A percentile compares a stretch with the other conserved stretches of the same genome.
Conservation (phyloP, 2,113 vertebrate genomes). For the Anguilla rostrata region DNA sequence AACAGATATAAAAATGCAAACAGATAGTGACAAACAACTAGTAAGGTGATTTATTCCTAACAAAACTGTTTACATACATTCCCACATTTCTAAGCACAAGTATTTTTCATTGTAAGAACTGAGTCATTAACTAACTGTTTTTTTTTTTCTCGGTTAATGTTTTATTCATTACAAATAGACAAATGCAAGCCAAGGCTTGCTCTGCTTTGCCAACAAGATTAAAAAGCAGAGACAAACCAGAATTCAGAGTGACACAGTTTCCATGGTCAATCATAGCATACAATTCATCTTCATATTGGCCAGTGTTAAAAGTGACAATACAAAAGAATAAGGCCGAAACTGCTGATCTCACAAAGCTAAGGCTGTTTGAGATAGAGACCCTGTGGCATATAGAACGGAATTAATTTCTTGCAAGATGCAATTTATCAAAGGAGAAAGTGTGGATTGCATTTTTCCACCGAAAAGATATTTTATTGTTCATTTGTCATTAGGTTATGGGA, state of each 20-base stretch:
- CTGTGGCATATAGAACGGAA: slow-evolving; percentile 17
- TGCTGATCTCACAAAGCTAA: slow-evolving; percentile 23
- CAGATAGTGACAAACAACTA: background rate
- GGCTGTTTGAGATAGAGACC: slow-evolving; percentile 4
- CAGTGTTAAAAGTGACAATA: slow-evolving; percentile 42
- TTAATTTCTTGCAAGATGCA: slow-evolving; percentile 16
- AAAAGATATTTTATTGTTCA: background rate
- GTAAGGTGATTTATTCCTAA: background rate
- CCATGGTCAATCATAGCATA: slow-evolving; percentile 31
- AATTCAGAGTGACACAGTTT: slow-evolving; percentile 16
- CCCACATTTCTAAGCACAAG: background rate
- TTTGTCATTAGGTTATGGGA: background rate
- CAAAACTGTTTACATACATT: background rate
- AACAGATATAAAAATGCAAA: background rate
- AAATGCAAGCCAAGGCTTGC: slow-evolving; percentile 53
- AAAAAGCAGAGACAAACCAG: slow-evolving; percentile 40
- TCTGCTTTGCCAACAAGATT: slow-evolving; percentile 54
- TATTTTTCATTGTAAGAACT: background rate
- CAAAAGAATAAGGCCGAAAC: background rate
- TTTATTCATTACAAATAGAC: slow-evolving; percentile 58
- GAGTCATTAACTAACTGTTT: slow-evolving; percentile 44
- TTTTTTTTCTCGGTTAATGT: slow-evolving; percentile 38
- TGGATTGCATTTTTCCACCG: background rate
- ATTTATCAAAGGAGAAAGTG: slow-evolving; percentile 23
- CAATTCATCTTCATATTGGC: slow-evolving; percentile 48